phyloP scores from a whole-genome alignment of 2,888 invertebrate genomes.

The Melieria omissa region DNA sequence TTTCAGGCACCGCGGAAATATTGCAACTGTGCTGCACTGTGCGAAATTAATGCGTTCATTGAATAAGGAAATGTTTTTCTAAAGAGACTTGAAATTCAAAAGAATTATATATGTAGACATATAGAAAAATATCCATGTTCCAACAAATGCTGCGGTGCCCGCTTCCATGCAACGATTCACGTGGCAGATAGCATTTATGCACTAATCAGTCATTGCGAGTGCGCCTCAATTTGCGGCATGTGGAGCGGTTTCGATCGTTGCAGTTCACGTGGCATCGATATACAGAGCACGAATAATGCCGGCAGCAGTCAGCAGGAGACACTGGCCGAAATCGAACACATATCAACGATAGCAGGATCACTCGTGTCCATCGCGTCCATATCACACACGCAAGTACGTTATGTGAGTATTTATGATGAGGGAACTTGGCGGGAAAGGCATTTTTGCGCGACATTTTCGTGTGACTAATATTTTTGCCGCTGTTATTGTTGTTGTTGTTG shows the following conservation, averaged over 20 bases:
- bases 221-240: slow-evolving; percentile 39
- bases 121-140: background rate
- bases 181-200: slow-evolving; percentile 43
- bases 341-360: slow-evolving; percentile 80
- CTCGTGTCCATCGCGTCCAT: slow-evolving; percentile 72
- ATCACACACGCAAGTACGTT: slow-evolving; percentile 68
- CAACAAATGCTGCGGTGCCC: slow-evolving; percentile 7
- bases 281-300: slow-evolving; percentile 38
- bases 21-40: slow-evolving; percentile 8
- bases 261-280: slow-evolving; percentile 54
- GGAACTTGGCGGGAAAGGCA: background rate
- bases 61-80: background rate
- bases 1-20: slow-evolving; percentile 40
- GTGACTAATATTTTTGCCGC: background rate
- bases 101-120: background rate
- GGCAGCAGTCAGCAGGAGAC: slow-evolving; percentile 70
- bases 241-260: slow-evolving; percentile 58
- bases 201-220: background rate
- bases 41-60: background rate
- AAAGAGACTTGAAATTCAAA: background rate
- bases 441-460: too few species aligned
- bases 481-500: background rate
- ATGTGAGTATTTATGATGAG: slow-evolving; percentile 49
- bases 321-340: slow-evolving; percentile 73
- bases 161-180: background rate